Evolutionary conservation across 2,797 vertebrate species (phyloP).

Genomic region (Spinibarbus caldwelli): DNA sequence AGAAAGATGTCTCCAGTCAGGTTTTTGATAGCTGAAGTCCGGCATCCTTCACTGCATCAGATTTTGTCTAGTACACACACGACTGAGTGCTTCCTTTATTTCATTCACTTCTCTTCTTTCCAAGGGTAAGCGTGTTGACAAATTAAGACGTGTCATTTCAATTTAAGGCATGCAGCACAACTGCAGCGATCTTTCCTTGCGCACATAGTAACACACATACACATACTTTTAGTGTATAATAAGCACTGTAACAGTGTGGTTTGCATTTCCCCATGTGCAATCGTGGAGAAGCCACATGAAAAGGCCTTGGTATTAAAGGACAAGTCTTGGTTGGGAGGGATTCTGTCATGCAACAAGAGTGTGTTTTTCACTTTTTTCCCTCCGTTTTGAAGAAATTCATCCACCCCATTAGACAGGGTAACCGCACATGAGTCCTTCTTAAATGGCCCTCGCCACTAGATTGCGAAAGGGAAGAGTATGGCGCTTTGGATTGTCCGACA

Average conservation of each 20-base stretch:
- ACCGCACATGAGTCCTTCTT: slow-evolving; percentile 70
- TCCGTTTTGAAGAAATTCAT: slow-evolving; percentile 70
- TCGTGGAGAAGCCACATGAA: slow-evolving; percentile 84
- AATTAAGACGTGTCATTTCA: slow-evolving; percentile 76
- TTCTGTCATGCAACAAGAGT: slow-evolving; percentile 85
- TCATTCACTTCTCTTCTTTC: slow-evolving; percentile 54
- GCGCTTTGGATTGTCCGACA: slow-evolving; percentile 73
- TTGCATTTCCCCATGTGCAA: slow-evolving; percentile 80
- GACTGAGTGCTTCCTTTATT: slow-evolving; percentile 36
- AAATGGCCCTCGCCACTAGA: slow-evolving; percentile 76
- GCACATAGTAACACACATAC: slow-evolving; percentile 57
- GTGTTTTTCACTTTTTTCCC: slow-evolving; percentile 76
- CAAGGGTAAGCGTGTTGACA: slow-evolving; percentile 73
- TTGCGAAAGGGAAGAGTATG: slow-evolving; percentile 72
- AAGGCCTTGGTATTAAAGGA: slow-evolving; percentile 84
- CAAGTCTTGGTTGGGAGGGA: slow-evolving; percentile 85
- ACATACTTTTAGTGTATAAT: slow-evolving; percentile 76
- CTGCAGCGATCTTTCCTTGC: slow-evolving; percentile 63
- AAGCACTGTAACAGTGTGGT: slow-evolving; percentile 81
- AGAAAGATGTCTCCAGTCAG: not conserved
- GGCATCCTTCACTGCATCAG: not conserved
- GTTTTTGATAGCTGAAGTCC: not conserved
- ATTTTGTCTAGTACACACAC: not conserved
- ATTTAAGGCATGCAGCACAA: slow-evolving; percentile 69
- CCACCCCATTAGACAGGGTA: slow-evolving; percentile 59